Evolutionary conservation across 2,888 invertebrate genomes (phyloP), one percentile per base, ranked within the genome.

Genomic region (Chrysomela aeneicollis): DNA sequence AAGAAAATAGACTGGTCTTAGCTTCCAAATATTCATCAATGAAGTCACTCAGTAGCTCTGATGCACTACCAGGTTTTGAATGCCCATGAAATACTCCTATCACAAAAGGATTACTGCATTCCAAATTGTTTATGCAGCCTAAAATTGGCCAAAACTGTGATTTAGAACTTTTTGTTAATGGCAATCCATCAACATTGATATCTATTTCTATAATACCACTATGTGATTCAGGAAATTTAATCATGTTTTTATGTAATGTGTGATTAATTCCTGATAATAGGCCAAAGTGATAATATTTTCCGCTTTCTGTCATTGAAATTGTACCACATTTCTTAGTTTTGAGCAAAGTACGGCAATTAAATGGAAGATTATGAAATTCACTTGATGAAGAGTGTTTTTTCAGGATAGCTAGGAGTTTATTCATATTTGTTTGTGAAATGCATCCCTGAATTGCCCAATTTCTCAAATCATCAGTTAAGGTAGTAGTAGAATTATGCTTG

Each of bases 341-440:
- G 1, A 57, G 26, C 57, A 57, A 57, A 57, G 46, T 57, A 17
- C 54, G 54, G 46, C 57, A 46, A 57, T 57, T 46, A 57, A 46
- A 57, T 57, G 57, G 57, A 57, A 57, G 57, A 9, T 57, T 57
- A 46, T 57, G 30, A 53, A 30, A 51, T 51, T 51, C 51, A 51
- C 21, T 21, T 9, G 5, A 21, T 51, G 51, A 51, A 10, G 10
- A n/a, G 51, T 51, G 51, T 9, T 51, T 19, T 15, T 51, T 51
- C 5, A 51, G 51, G 51, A 51, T 51, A 51, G 21, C 51, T 21
- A 51, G 51, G n/a, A 51, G 51, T 51, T 51, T 21, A 51, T 51
- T 51, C n/a, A 51, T 21, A 51, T 51, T 51, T 5, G 51, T 51
- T 21, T 51, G 10, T 10, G 51, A 51, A 51, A 51, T 53, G 30